Base-by-base conservation (phyloP, 2,888 invertebrate genomes). In the Phyto melanocephala region DNA sequence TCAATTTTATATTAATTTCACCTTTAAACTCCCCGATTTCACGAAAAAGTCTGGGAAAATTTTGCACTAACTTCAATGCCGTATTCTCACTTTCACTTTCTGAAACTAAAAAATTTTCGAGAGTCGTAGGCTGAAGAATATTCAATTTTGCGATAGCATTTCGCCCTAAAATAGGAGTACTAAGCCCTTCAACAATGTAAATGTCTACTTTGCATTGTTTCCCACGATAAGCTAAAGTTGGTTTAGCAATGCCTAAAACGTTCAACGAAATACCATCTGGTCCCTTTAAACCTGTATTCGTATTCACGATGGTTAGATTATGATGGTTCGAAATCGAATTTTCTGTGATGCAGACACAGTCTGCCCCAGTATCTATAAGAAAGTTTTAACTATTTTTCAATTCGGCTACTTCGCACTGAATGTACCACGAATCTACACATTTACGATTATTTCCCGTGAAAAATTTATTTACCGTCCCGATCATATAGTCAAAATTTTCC, bases 321-420 rank as follows among this genome's bases (percentile, higher is more conserved):
- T 42, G 40, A 24, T 47, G 6, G n/a, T n/a, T 7, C n/a, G 47
- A 1, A 62, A 62, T 8, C 1, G n/a, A 40, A 24, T 17, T 62
- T 28, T n/a, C 5, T 10, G 54, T 56, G 15, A 62, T 42, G 24
- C 62, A 42, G 8, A 62, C 42, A 24, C 62, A 62, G 24, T 62
- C 62, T 42, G 45, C 62, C 42, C 42, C 62, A 5, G 45, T 62
- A 45, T 62, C 45, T 10, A 62, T 45, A 47, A 67, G 47, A 50
- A 50, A 50, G 11, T 67, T 67, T 15, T 50, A 15, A 2, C n/a
- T 67, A 33, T 15, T 35, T 17, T 67, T 37, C 20, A 65, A 65
- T 28, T 47, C 65, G 5, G 2, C 7, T 35, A 65, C 33, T 1
- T 24, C 22, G 17, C 65, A 33, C 45, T 33, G 47, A 1, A 65